Evolutionary conservation across 2,888 invertebrate genomes (phyloP), one percentile per base, ranked within the genome.

Genomic region (Cryptocephalus moraei): DNA sequence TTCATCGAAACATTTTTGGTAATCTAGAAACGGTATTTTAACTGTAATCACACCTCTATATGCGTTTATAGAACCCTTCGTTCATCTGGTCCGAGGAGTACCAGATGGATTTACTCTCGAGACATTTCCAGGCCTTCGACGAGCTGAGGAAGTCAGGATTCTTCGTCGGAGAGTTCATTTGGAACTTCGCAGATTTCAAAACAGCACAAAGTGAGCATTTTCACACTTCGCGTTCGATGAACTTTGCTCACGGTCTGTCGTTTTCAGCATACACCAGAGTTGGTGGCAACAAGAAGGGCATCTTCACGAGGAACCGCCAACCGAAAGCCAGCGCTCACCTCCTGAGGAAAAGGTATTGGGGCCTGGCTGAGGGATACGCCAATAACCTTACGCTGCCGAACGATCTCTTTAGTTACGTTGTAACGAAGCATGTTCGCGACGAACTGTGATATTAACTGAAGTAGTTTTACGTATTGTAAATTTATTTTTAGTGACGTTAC

Each of bases 131-230:
- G 65, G 93, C 91, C 0, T 96, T 97, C 65, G 97, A 97, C 67
- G 70, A 70, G n/a, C 70, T 95, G 31, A 78, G 91, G 44, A 73
- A 73, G 2, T 70, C 79, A 47, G 79, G 81, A 6, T 90, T 86
- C 72, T 89, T 97, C 61, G 81, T 91, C 31, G 97, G 97, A 3
- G 97, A 97, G 74, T 92, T 96, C 75, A 89, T 96, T 39, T 97
- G 97, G 97, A 97, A 97, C 71, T 97, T 97, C 71, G 97, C 97
- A 1, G 97, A 97, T 69, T 99, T 97, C 65, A 91, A 92, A 71
- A 97, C 97, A 9, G 85, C 84, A 43, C 90, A 94, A 77, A 80
- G 63, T 63, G 54, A 51, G 52, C 39, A 11, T 22, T n/a, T n/a
- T 22, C 2, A 22, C 22, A 22, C 22, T 22, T 22, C 22, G 22